A percentile compares a stretch with the other conserved stretches of the same genome.
phyloP scores from a whole-genome alignment of 1,140 invertebrate genomes.

The Drosophila malerkotliana region DNA sequence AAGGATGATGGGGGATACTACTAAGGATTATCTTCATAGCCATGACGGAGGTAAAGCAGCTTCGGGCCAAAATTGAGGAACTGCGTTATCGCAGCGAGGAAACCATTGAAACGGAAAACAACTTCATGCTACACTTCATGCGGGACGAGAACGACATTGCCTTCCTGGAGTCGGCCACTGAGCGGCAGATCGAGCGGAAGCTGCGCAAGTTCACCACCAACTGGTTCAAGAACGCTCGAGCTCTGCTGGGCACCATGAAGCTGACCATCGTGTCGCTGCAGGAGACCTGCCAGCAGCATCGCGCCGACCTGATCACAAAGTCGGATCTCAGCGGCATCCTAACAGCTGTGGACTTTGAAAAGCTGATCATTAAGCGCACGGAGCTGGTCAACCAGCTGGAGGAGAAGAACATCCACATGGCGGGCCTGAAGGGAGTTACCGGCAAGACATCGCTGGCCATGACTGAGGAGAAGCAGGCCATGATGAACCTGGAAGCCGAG shows the following conservation, averaged over 20 bases:
- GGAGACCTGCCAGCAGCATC: conserved; percentile 73
- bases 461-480: conserved; percentile 76
- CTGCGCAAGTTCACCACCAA: conserved; percentile 76
- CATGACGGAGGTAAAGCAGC: conserved; percentile 63
- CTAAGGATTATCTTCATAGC: conserved; percentile 30
- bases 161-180: conserved; percentile 66
- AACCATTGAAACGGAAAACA: conserved; percentile 74
- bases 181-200: conserved; percentile 75
- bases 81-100: conserved; percentile 64
- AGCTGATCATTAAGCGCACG: conserved; percentile 84
- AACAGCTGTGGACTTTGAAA: conserved; percentile 84
- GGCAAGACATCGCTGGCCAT: conserved; percentile 77
- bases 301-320: conserved; percentile 71
- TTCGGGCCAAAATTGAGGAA: conserved; percentile 76
- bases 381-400: conserved; percentile 80
- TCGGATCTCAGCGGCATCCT: conserved; percentile 83
- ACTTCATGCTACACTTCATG: conserved; percentile 74
- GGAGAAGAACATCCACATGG: conserved; percentile 80
- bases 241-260: conserved; percentile 75
- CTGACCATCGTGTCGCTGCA: conserved; percentile 71
- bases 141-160: conserved; percentile 61
- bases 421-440: conserved; percentile 82
- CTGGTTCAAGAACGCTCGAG: conserved; percentile 76
- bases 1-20: background rate
- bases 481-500: conserved; percentile 73